A percentile compares a stretch with the other conserved stretches of the same genome.
These are phyloP conservation scores for Agrotis clavis DNA, from an alignment of 2,888 invertebrate species.

Conservation along the genomic window DNA sequence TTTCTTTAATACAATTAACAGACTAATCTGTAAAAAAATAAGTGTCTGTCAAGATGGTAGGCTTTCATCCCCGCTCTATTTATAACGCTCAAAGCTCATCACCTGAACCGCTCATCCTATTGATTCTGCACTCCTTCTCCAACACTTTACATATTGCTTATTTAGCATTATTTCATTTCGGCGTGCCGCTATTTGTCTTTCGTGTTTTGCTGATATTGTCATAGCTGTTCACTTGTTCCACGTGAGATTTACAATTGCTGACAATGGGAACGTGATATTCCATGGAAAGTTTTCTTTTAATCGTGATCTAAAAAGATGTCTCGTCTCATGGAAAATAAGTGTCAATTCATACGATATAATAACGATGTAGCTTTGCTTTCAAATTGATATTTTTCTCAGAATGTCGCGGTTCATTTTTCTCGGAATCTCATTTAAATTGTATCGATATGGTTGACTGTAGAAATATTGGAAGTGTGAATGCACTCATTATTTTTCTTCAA, in stretches of 20 bases:
- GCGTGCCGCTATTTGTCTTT: slow-evolving; percentile 84
- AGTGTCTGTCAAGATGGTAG: neutral
- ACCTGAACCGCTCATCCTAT: slow-evolving; percentile 70
- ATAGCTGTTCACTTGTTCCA: slow-evolving; percentile 65
- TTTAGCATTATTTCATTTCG: slow-evolving; percentile 88
- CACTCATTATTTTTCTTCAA: slow-evolving; percentile 46
- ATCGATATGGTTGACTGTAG: slow-evolving; percentile 17
- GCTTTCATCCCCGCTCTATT: neutral
- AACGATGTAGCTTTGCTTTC: neutral
- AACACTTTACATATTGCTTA: slow-evolving; percentile 89
- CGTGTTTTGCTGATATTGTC: slow-evolving; percentile 80
- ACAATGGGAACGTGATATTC: slow-evolving; percentile 55
- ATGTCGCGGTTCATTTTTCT: slow-evolving; percentile 18
- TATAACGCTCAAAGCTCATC: slow-evolving; percentile 19
- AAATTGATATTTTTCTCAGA: slow-evolving; percentile 25
- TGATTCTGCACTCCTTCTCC: slow-evolving; percentile 82
- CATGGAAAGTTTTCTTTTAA: slow-evolving; percentile 27
- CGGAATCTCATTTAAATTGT: slow-evolving; percentile 30
- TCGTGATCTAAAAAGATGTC: slow-evolving; percentile 13
- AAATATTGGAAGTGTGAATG: slow-evolving; percentile 37
- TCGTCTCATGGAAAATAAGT: slow-evolving; percentile 29
- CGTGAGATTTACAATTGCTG: slow-evolving; percentile 59
- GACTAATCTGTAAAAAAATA: no score
- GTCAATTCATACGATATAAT: slow-evolving; percentile 17
- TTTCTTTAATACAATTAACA: no score